A percentile compares a stretch with the other conserved stretches of the same genome.
phyloP scores from a whole-genome alignment of 2,888 invertebrate genomes.

The Caenorhabditis afra region DNA sequence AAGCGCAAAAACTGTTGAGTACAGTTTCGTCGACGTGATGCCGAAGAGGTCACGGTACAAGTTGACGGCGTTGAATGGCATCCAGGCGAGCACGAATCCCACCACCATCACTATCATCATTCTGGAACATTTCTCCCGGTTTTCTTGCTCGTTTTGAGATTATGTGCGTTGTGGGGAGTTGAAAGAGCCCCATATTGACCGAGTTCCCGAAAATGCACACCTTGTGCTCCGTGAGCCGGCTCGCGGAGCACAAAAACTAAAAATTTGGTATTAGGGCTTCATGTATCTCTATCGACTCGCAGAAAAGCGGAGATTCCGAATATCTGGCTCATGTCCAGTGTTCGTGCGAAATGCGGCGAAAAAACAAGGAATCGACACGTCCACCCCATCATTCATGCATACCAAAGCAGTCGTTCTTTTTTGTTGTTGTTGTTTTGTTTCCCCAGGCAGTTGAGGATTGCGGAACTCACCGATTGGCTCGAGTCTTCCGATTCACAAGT shows the following conservation, averaged over 20 bases:
- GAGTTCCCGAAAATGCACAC: too few relatives aligned
- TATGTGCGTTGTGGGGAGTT: background rate
- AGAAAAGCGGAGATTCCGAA: too few relatives aligned
- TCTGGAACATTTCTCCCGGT: slow-evolving; percentile 47
- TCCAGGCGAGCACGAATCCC: slow-evolving; percentile 78
- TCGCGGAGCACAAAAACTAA: too few relatives aligned
- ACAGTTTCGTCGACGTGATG: slow-evolving; percentile 56
- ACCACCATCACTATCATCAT: slow-evolving; percentile 80
- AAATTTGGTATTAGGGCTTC: too few relatives aligned
- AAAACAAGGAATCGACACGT: too few relatives aligned
- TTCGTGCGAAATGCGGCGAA: too few relatives aligned
- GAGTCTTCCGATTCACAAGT: slow-evolving; percentile 62
- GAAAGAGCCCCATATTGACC: too few relatives aligned
- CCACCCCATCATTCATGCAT: slow-evolving; percentile 31
- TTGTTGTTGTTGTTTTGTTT: background rate
- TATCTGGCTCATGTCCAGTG: too few relatives aligned
- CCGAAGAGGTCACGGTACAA: slow-evolving; percentile 75
- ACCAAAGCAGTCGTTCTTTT: slow-evolving; percentile 7
- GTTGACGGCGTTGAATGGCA: slow-evolving; percentile 78
- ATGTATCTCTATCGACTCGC: too few relatives aligned
- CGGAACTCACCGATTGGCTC: slow-evolving; percentile 66
- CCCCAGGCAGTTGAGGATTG: background rate
- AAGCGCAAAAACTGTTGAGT: slow-evolving; percentile 72
- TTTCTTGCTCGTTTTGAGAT: background rate
- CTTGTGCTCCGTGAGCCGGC: too few relatives aligned